Base-by-base conservation (phyloP, 1,140 invertebrate genomes). In the Bombus confusus region DNA sequence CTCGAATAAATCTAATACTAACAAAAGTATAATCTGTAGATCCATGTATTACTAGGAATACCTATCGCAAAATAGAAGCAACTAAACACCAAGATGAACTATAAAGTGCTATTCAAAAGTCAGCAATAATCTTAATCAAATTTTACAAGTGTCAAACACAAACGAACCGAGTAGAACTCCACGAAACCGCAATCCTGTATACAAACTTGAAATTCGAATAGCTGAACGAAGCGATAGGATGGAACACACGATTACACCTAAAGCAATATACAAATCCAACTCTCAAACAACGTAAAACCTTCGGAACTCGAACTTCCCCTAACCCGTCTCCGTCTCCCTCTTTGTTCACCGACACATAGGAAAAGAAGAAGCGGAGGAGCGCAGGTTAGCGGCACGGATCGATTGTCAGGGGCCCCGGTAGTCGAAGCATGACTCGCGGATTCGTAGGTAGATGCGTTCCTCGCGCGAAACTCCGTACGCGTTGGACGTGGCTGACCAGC, bases 401-500 rank as follows among this genome's bases (percentile, higher is more conserved):
- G 89, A 90, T 90, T 90, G 86, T 90, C 82, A 88, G 89, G 47
- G 57, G 81, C 78, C 31, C 28, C 86, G 86, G 86, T 82, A 87
- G 89, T 88, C 80, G 88, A 90, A 83, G 88, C 89, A 90, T 90
- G 89, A 90, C 89, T 90, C 88, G 89, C 80, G 80, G 84, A 90
- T 90, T 89, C 89, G 86, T 90, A 83, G 82, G 87, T 90, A 85
- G 84, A 84, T 87, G 87, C 87, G 86, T 90, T 87, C 80, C 87
- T 82, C 75, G 88, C 89, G 84, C 73, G 84, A 87, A 90, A 89
- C 90, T 91, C 80, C 91, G 90, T 88, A 82, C 90, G 86, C 87
- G 86, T 82, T 91, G 90, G 87, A 90, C 86, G 89, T 87, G 88
- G 88, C 92, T 90, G 90, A 91, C 90, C 91, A 90, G 92, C 91